Evolutionary conservation across 2,113 vertebrate genomes (phyloP).

Genomic region (Panthera uncia): DNA sequence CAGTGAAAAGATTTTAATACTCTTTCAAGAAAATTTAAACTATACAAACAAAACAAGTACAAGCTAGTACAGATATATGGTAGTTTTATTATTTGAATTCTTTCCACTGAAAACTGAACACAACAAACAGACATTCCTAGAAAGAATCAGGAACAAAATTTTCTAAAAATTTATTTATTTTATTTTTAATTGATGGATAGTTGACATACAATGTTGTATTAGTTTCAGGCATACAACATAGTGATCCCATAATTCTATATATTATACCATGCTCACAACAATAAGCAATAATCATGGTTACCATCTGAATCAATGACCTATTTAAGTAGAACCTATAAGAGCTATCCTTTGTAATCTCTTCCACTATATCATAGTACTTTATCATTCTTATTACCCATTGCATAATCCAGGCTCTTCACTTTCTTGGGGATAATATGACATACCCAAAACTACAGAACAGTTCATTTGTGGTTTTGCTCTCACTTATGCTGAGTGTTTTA

Average conservation of each 20-base stretch:
- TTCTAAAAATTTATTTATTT: background rate
- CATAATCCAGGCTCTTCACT: background rate
- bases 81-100: conserved; percentile 1
- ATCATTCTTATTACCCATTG: background rate
- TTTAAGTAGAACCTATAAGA: conserved; percentile 23
- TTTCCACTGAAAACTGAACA: background rate
- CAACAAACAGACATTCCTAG: conserved; percentile 4
- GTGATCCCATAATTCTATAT: background rate
- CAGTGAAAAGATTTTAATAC: background rate
- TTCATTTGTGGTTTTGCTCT: background rate
- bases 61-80: background rate
- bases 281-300: background rate
- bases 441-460: background rate
- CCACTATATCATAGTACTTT: conserved; percentile 45
- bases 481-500: background rate
- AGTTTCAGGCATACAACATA: background rate
- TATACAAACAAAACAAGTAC: conserved; percentile 15
- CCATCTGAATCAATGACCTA: background rate
- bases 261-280: background rate
- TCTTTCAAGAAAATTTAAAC: background rate
- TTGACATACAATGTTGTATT: background rate
- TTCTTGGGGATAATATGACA: background rate
- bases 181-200: background rate
- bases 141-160: background rate
- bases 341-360: background rate